Percentiles rank a stretch among this genome's conserved stretches.
These are phyloP conservation scores for Emydura subglobosa DNA, from an alignment of 2,113 vertebrate genomes.

Conservation along the genomic window DNA sequence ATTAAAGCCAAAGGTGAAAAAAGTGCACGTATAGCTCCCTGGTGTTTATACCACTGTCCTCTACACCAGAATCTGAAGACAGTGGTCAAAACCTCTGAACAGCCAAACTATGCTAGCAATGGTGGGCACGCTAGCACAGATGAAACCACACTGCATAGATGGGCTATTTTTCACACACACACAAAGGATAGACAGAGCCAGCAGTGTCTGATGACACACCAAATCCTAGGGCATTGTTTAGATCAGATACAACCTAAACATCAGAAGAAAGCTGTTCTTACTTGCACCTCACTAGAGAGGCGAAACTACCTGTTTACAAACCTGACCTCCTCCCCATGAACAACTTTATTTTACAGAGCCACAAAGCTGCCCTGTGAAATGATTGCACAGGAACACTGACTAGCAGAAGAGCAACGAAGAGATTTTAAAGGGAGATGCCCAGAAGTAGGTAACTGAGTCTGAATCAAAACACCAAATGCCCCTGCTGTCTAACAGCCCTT, in stretches of 20 bases:
- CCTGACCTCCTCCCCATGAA: neutral
- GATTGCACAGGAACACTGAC: rapidly evolving
- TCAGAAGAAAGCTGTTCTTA: neutral
- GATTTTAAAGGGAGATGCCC: rapidly evolving
- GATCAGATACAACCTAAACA: neutral
- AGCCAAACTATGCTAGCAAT: neutral
- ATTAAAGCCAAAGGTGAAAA: too few relatives aligned
- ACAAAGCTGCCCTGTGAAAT: rapidly evolving
- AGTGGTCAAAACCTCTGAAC: rapidly evolving
- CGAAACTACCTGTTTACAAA: neutral
- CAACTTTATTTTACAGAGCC: neutral
- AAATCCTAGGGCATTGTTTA: neutral
- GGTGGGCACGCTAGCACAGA: neutral
- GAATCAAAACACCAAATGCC: rapidly evolving
- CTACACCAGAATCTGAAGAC: neutral
- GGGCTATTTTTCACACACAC: neutral
- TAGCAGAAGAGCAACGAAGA: neutral
- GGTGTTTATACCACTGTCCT: neutral
- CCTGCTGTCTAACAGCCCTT: rapidly evolving
- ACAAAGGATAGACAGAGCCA: neutral
- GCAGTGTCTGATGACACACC: neutral
- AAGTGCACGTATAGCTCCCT: rapidly evolving
- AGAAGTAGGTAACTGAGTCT: neutral
- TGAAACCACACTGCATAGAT: too few relatives aligned
- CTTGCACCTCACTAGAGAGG: neutral